Conservation (phyloP, 2,888 invertebrate species). For the Acrocera orbiculus region DNA sequence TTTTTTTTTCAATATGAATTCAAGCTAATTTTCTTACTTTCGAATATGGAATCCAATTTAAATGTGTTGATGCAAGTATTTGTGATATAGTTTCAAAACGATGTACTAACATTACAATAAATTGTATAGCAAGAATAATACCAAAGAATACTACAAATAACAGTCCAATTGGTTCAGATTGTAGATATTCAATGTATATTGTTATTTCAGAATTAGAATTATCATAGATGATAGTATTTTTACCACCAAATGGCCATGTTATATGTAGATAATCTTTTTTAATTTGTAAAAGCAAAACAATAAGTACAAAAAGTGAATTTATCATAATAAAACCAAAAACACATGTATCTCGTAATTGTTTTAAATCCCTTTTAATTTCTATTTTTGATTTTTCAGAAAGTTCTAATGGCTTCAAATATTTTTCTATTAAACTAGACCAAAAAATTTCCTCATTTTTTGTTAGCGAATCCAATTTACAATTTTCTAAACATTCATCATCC, state of each 20-base stretch:
- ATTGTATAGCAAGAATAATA: slow-evolving; percentile 49
- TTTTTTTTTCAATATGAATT: neutral
- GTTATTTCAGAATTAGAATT: slow-evolving; percentile 32
- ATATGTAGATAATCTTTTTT: slow-evolving; percentile 51
- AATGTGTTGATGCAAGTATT: slow-evolving; percentile 49
- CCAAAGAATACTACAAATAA: slow-evolving; percentile 57
- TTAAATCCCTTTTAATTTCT: slow-evolving; percentile 24
- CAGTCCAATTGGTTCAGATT: slow-evolving; percentile 57
- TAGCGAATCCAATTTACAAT: slow-evolving; percentile 48
- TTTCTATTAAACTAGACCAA: slow-evolving; percentile 58
- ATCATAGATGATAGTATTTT: slow-evolving; percentile 34
- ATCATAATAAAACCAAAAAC: slow-evolving; percentile 57
- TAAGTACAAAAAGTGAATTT: slow-evolving; percentile 56
- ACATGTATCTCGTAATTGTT: slow-evolving; percentile 42
- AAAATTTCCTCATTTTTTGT: slow-evolving; percentile 49
- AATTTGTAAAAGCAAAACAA: slow-evolving; percentile 53
- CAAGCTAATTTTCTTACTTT: slow-evolving; percentile 13
- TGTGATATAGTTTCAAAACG: slow-evolving; percentile 58
- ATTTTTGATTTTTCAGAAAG: slow-evolving; percentile 38
- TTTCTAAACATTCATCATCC: slow-evolving; percentile 45
- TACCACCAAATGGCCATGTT: slow-evolving; percentile 47
- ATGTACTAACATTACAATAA: slow-evolving; percentile 57
- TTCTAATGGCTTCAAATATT: slow-evolving; percentile 54
- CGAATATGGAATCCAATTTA: slow-evolving; percentile 36
- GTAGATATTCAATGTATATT: slow-evolving; percentile 39